These are phyloP conservation scores for Perognathus longimembris DNA, from an alignment of 2,113 vertebrate genomes.

Conservation along the genomic window DNA sequence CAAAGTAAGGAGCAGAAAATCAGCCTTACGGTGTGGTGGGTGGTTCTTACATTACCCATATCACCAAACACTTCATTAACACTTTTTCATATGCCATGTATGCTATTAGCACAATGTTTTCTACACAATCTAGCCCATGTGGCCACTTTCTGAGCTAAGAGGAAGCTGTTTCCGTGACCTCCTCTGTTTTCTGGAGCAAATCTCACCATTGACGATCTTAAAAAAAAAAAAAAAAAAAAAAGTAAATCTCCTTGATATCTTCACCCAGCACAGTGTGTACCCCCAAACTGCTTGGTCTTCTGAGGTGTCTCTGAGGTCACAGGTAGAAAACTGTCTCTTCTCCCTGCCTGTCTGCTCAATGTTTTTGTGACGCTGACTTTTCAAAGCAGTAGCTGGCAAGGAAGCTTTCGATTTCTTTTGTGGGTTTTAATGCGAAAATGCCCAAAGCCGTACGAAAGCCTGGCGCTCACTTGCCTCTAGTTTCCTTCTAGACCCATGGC, in stretches of 20 bases:
- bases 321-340: constrained; percentile 43
- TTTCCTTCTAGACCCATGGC: neutral
- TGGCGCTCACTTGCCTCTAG: neutral
- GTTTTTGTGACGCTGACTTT: neutral
- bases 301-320: neutral
- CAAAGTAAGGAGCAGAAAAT: neutral
- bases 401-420: constrained; percentile 46
- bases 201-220: neutral
- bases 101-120: neutral
- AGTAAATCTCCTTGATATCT: neutral
- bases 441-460: neutral
- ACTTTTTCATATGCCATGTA: neutral
- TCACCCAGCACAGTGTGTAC: neutral
- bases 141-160: neutral
- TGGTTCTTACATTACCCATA: neutral
- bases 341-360: neutral
- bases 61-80: neutral
- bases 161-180: neutral
- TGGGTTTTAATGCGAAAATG: constrained; percentile 23
- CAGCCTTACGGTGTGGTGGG: neutral
- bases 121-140: neutral
- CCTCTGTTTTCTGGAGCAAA: constrained; percentile 32
- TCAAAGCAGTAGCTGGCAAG: constrained; percentile 45
- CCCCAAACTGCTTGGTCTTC: neutral
- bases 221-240: constrained; percentile 42